Percentiles rank a stretch among this genome's conserved stretches.
These are phyloP conservation scores for Epizoanthus illoricatus DNA, from an alignment of 92 coral and sea anemone genomes.

Conservation along the genomic window DNA sequence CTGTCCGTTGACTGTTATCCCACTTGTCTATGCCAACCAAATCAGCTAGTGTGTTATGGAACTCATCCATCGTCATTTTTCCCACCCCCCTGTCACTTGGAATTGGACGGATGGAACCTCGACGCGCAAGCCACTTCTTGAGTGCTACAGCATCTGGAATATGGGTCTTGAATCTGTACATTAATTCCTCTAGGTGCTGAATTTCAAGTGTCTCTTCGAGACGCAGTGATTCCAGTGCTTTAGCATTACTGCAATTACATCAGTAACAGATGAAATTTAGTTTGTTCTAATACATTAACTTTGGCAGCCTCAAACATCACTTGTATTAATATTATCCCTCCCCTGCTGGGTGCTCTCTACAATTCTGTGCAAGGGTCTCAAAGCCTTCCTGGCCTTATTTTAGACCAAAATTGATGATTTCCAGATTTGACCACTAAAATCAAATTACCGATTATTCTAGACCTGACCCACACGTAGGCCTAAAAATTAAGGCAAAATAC, in stretches of 20 bases:
- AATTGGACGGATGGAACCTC: slow-evolving; percentile 51
- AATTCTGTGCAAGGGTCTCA: too few relatives aligned
- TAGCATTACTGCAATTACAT: slow-evolving; percentile 59
- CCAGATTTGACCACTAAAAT: too few relatives aligned
- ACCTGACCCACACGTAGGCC: too few relatives aligned
- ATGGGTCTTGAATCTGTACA: slow-evolving; percentile 84
- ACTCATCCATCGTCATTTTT: slow-evolving; percentile 83
- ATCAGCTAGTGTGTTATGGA: slow-evolving; percentile 74
- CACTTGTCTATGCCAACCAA: slow-evolving; percentile 74
- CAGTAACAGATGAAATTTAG: neutral
- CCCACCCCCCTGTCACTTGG: slow-evolving; percentile 56
- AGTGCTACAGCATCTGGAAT: slow-evolving; percentile 64
- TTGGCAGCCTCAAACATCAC: neutral
- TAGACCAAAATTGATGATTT: too few relatives aligned
- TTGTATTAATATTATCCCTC: neutral
- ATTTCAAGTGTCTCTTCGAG: slow-evolving; percentile 87
- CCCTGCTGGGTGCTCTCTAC: too few relatives aligned
- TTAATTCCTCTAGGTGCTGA: slow-evolving; percentile 76
- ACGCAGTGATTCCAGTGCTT: slow-evolving; percentile 71
- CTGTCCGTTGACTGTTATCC: slow-evolving; percentile 62
- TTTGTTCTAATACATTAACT: neutral
- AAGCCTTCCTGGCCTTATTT: too few relatives aligned
- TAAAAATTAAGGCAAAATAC: too few relatives aligned
- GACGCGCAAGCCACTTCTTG: slow-evolving; percentile 72
- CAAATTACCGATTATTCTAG: too few relatives aligned